Base-by-base conservation (phyloP, 2,888 invertebrate genomes). In the Nezara viridula region DNA sequence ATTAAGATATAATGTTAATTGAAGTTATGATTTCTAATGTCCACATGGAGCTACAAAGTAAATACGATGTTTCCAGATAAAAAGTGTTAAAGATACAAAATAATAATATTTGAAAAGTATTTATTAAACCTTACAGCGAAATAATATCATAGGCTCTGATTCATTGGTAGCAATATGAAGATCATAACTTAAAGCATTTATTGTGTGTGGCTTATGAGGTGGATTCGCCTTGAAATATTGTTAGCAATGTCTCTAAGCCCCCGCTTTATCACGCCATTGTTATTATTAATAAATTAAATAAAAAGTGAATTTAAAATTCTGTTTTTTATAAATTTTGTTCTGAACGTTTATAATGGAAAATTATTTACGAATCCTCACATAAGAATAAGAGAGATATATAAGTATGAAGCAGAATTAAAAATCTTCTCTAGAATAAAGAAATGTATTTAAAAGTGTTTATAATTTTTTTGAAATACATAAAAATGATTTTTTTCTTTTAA, bases 141-240 rank as follows among this genome's bases (percentile, higher is more conserved):
- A 60, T 27, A 60, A 27, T 60, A 60, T n/a, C 55, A 55, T 60
- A 27, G n/a, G 14, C 27, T 27, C 16, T 60, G 60, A 60, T 27
- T 60, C 60, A 60, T 60, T 60, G 27, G 27, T n/a, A 16, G 60
- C 27, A 60, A 60, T 60, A 60, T 60, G 60, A 60, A 27, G 60
- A 60, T 60, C 60, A 27, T 60, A 60, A 60, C 60, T 60, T 60
- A 16, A 60, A 60, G 16, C 60, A 60, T 60, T 60, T 60, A 60
- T 60, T 60, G 27, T 60, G 27, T 27, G 27, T 16, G 60, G 60
- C 27, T 60, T 60, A 60, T 60, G 27, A 60, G 27, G 16, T 27
- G 60, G 27, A 60, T 60, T 55, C 27, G 27, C 27, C 27, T 14
- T 60, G 27, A 60, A 60, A 60, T 60, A 60, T 60, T 60, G 10